Evolutionary conservation across 2,113 vertebrate genomes (phyloP).

Genomic region (Austrofundulus limnaeus): DNA sequence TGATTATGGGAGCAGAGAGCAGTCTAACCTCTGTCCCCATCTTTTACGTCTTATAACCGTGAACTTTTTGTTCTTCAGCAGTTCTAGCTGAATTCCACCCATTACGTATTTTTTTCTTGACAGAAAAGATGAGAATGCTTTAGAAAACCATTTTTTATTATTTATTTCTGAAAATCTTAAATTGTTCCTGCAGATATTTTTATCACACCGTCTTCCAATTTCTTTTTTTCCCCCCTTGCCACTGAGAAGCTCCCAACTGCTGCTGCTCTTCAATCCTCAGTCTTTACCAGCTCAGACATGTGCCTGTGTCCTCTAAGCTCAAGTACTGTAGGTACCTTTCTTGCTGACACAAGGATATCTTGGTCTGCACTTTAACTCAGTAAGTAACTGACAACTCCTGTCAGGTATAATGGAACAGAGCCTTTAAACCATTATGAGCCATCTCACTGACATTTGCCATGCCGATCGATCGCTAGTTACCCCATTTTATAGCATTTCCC

Average conservation of each 20-base stretch:
- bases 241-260: conserved; percentile 5
- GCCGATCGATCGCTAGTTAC: conserved; percentile 31
- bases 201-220: neutral
- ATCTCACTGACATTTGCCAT: conserved; percentile 39
- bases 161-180: conserved; percentile 1
- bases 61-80: neutral
- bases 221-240: neutral
- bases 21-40: too few relatives aligned
- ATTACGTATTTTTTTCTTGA: too few relatives aligned
- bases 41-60: neutral
- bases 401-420: conserved; percentile 47
- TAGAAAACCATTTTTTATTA: neutral
- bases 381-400: conserved; percentile 48
- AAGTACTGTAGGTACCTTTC: conserved; percentile 39
- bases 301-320: conserved; percentile 25
- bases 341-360: conserved; percentile 38
- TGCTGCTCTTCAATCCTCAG: conserved; percentile 25
- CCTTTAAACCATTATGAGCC: conserved; percentile 37
- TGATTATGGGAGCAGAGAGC: too few relatives aligned
- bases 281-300: conserved; percentile 15
- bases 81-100: neutral
- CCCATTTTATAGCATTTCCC: conserved; percentile 28
- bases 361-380: conserved; percentile 14
- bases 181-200: neutral
- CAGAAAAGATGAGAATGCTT: neutral